Evolutionary conservation across 2,888 invertebrate genomes (phyloP), one percentile per base, ranked within the genome.

Genomic region (Agonopterix alstromeriana): DNA sequence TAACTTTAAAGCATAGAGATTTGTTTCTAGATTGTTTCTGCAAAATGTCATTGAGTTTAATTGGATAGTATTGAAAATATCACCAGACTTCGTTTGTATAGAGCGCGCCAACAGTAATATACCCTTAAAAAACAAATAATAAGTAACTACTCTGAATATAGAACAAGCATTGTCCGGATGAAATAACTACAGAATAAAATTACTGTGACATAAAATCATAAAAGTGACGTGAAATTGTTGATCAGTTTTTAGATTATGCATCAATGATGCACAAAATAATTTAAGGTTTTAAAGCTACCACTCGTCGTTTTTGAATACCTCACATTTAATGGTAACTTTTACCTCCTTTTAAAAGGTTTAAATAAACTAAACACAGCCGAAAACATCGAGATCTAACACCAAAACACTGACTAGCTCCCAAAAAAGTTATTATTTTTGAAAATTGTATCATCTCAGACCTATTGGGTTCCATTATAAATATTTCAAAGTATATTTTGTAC

Each of bases 321-420:
- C 27, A 38, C n/a, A 10, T 10, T n/a, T n/a, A 38, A 42, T 40
- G 48, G 49, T 51, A 48, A 48, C 51, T 51, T 48, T 47, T 48
- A 12, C 41, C 44, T 40, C 42, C 41, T 56, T 51, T 57, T 57
- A 65, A 67, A 57, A 55, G 65, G 11, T 7, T 42, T 14, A 46
- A 48, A 45, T 43, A 47, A 61, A 56, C 56, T 70, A 75, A 63
- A 81, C 85, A 85, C 85, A 86, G 85, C 85, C 85, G 56, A 71
- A 71, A 68, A 80, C 67, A 76, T 61, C 64, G 83, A 84, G 83
- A 85, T 82, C 82, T 71, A 46, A 56, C 50, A 54, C 50, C 51
- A 50, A 49, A 54, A 58, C 60, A 63, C 53, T 73, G 73, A 76
- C 71, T 74, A 75, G 73, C 60, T 63, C 46, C 42, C 43, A 49